A percentile compares a stretch with the other conserved stretches of the same genome.
phyloP scores from a whole-genome alignment of 2,113 vertebrate genomes.

The Butastur rufipennis region DNA sequence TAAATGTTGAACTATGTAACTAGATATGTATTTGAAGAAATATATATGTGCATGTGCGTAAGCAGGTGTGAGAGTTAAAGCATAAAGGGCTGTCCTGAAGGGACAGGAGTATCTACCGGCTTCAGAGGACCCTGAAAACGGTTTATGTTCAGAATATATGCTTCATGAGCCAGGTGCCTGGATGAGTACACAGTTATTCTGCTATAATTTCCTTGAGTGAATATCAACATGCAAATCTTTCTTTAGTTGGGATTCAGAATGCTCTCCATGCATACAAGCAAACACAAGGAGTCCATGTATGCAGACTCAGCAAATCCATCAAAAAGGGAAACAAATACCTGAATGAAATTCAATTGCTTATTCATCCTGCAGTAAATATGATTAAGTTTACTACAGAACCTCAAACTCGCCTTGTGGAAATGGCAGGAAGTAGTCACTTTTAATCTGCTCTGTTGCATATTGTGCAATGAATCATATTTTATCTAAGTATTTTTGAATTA shows the following conservation, averaged over 20 bases:
- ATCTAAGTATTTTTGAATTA: background rate
- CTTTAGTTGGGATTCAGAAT: background rate
- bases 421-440: background rate
- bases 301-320: background rate
- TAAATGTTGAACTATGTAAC: background rate
- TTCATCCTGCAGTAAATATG: background rate
- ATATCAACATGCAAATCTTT: background rate
- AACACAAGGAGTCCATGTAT: background rate
- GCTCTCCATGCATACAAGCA: background rate
- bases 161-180: background rate
- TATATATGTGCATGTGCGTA: background rate
- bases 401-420: background rate
- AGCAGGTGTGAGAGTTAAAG: background rate
- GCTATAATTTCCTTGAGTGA: background rate
- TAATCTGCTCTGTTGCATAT: background rate
- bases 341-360: background rate
- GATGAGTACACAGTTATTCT: background rate
- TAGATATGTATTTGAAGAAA: background rate
- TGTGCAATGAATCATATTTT: background rate
- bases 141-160: background rate
- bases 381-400: background rate
- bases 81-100: background rate
- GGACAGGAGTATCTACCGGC: background rate
- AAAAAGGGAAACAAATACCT: background rate
- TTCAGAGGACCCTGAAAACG: background rate